Percentiles rank a stretch among this genome's conserved stretches.
Conservation (phyloP, 1,140 invertebrate genomes). For the Zaprionus lachaisei region DNA sequence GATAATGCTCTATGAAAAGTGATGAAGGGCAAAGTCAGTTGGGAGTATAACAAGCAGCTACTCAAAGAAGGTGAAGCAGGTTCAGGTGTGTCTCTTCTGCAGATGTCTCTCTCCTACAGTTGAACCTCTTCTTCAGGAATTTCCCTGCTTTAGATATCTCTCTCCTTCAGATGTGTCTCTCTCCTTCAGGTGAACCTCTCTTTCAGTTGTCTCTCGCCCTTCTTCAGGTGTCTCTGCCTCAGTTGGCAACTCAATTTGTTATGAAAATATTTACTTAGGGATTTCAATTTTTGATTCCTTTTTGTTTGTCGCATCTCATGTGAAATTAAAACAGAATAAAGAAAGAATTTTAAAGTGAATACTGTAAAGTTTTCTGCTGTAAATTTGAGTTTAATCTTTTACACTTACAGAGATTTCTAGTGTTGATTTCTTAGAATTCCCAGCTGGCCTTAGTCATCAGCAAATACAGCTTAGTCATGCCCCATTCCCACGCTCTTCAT, state of each 20-base stretch:
- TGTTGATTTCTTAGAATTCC: not conserved
- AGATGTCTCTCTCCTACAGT: not conserved
- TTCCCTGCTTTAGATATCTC: too few relatives aligned
- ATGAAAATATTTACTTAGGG: constrained; percentile 7
- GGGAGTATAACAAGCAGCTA: not conserved
- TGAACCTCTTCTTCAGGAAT: not conserved
- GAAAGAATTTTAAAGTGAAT: not conserved
- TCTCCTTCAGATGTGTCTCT: not conserved
- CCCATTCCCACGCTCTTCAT: not conserved
- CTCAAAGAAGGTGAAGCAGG: not conserved
- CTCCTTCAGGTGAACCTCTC: not conserved
- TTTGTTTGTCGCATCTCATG: not conserved
- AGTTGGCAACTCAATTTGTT: constrained; percentile 1
- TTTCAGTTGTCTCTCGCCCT: not conserved
- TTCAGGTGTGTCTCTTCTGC: too few relatives aligned
- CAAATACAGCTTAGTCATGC: too few relatives aligned
- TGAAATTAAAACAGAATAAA: not conserved
- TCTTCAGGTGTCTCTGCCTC: not conserved
- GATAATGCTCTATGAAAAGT: not conserved
- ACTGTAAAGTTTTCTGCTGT: not conserved
- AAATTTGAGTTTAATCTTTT: not conserved
- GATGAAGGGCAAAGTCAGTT: not conserved
- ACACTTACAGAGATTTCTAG: not conserved
- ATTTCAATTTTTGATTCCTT: not conserved
- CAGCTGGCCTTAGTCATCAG: not conserved